phyloP scores from a whole-genome alignment of 2,113 vertebrate species.

The Peromyscus leucopus region DNA sequence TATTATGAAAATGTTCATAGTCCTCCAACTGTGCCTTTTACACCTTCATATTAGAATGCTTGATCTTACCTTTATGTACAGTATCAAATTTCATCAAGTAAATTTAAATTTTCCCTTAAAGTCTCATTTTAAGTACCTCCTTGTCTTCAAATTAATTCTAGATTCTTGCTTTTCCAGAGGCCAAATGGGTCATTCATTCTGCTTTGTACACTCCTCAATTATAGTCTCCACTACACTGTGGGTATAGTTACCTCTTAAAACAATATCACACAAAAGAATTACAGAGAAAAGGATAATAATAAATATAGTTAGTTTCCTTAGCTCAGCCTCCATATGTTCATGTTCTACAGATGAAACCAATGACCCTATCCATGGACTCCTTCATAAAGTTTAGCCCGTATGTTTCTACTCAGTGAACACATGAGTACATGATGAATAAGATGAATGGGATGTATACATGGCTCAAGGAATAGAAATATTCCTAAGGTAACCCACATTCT shows the following conservation, averaged over 20 bases:
- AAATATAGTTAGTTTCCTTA: neutral
- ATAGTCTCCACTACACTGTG: neutral
- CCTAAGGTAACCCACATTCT: neutral
- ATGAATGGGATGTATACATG: neutral
- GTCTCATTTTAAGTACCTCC: neutral
- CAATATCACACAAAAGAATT: neutral
- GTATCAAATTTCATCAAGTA: neutral
- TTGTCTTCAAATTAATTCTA: conserved; percentile 49
- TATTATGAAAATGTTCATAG: neutral
- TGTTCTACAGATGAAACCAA: neutral
- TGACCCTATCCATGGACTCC: neutral
- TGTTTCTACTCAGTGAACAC: neutral
- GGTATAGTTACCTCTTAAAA: neutral
- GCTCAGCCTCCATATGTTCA: neutral
- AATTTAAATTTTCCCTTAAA: neutral
- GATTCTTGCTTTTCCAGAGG: neutral
- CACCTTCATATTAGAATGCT: neutral
- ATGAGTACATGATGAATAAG: neutral
- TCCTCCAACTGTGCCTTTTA: neutral
- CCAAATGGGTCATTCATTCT: neutral
- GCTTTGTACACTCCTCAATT: neutral
- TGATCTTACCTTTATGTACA: neutral
- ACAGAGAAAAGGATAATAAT: neutral
- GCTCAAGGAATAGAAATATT: neutral
- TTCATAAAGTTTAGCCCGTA: neutral